Evolutionary conservation across 35 echinoderm and acorn worm genomes (phyloP).

Genomic region (Nesometra sesokonis): DNA sequence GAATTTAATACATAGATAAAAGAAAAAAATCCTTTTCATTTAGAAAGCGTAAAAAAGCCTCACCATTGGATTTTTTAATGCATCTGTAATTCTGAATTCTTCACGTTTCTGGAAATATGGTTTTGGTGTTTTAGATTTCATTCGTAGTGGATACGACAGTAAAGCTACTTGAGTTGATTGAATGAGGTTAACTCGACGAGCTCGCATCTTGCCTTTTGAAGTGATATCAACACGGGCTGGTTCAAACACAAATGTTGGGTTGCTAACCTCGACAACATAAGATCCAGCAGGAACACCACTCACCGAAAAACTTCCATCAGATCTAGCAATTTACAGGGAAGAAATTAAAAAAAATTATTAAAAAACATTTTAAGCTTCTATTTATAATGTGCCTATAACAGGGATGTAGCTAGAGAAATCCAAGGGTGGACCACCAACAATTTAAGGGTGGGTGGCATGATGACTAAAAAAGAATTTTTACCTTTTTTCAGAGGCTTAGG

Average conservation of each 20-base stretch:
- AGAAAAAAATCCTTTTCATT: too few relatives aligned
- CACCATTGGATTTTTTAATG: slow-evolving; percentile 97
- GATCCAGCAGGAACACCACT: slow-evolving; percentile 72
- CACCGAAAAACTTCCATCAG: slow-evolving; percentile 80
- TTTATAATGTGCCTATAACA: too few relatives aligned
- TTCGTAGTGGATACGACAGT: slow-evolving; percentile 53
- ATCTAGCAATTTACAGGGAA: slow-evolving; percentile 25
- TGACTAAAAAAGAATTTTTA: too few relatives aligned
- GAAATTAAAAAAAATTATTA: not conserved
- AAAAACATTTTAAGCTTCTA: too few relatives aligned
- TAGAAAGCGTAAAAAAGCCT: too few relatives aligned
- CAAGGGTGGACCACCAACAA: too few relatives aligned
- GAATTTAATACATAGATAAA: too few relatives aligned
- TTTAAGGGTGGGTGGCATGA: too few relatives aligned
- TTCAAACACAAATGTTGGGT: slow-evolving; percentile 91
- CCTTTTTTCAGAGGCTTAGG: too few relatives aligned
- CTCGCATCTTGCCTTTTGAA: slow-evolving; percentile 86
- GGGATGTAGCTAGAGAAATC: too few relatives aligned
- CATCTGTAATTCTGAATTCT: slow-evolving; percentile 77
- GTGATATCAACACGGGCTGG: slow-evolving; percentile 78
- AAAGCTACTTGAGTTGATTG: slow-evolving; percentile 53
- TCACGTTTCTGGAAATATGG: slow-evolving; percentile 92
- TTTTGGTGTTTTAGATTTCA: slow-evolving; percentile 49
- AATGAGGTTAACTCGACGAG: slow-evolving; percentile 70
- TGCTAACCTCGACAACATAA: slow-evolving; percentile 67